phyloP scores from a whole-genome alignment of 1,140 invertebrate genomes.

The Neodiprion lecontei region DNA sequence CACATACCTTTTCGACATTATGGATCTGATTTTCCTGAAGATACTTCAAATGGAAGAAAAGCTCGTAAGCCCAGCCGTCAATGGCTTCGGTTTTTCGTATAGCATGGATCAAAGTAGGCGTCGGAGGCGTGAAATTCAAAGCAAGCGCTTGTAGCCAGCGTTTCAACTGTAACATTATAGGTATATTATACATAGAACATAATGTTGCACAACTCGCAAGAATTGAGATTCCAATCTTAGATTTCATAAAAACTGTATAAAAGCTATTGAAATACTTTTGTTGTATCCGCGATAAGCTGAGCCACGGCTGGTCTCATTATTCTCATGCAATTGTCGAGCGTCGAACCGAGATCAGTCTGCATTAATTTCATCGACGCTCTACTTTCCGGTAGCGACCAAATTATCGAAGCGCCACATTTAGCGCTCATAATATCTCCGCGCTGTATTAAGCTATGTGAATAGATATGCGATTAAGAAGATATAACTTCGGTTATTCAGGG shows the following conservation, averaged over 20 bases:
- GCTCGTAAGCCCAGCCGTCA: constrained; percentile 53
- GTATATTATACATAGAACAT: not conserved
- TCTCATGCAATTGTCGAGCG: constrained; percentile 42
- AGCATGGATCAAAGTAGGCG: constrained; percentile 40
- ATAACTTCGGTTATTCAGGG: not conserved
- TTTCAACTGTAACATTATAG: constrained; percentile 38
- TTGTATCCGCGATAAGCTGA: constrained; percentile 50
- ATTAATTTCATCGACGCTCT: constrained; percentile 15
- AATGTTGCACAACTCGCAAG: too few relatives aligned
- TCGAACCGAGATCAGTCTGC: constrained; percentile 36
- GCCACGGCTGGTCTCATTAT: constrained; percentile 44
- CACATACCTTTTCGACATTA: too few relatives aligned
- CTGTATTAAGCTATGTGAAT: not conserved
- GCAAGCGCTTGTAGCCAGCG: constrained; percentile 47
- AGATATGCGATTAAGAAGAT: not conserved
- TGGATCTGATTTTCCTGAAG: constrained; percentile 27
- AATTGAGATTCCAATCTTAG: not conserved
- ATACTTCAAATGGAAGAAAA: constrained; percentile 53
- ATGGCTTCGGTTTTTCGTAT: constrained; percentile 46
- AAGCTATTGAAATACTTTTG: constrained; percentile 34
- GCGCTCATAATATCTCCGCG: constrained; percentile 34
- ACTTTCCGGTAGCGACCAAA: constrained; percentile 38
- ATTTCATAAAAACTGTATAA: not conserved
- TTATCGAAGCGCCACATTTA: constrained; percentile 36
- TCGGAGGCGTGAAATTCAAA: constrained; percentile 17